Evolutionary conservation across 2,888 invertebrate genomes (phyloP).

Genomic region (Leptinotarsa haldemani): DNA sequence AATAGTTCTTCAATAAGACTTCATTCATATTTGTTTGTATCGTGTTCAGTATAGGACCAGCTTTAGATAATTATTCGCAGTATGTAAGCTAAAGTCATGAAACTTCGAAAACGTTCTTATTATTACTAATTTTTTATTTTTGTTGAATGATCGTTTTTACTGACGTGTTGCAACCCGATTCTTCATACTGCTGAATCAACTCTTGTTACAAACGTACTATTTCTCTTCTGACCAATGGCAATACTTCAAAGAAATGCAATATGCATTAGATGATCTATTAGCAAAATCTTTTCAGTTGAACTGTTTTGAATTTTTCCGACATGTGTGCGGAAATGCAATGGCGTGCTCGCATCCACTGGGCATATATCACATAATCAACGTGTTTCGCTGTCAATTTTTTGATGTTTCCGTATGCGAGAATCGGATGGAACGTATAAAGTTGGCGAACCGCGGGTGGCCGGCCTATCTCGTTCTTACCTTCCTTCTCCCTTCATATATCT

Average conservation of each 20-base stretch:
- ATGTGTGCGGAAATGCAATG: conserved; percentile 46
- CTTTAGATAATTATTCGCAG: too few relatives aligned
- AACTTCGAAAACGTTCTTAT: too few relatives aligned
- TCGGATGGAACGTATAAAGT: conserved; percentile 49
- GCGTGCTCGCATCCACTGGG: conserved; percentile 46
- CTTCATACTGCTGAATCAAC: not conserved
- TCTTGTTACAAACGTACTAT: not conserved
- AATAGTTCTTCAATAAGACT: too few relatives aligned
- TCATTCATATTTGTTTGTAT: too few relatives aligned
- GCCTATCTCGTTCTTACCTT: conserved; percentile 33
- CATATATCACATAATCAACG: conserved; percentile 49
- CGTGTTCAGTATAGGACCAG: too few relatives aligned
- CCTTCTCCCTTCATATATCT: conserved; percentile 31
- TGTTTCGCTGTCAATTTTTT: conserved; percentile 39
- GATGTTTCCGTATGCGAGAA: conserved; percentile 54
- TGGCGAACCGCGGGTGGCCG: conserved; percentile 52
- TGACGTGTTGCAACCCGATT: not conserved
- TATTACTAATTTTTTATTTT: too few relatives aligned
- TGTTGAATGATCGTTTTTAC: too few relatives aligned
- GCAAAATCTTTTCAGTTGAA: conserved; percentile 42
- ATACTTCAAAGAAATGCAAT: conserved; percentile 34
- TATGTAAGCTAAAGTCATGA: too few relatives aligned
- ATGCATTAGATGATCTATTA: conserved; percentile 39
- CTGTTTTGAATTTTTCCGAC: conserved; percentile 50
- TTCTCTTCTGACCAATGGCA: conserved; percentile 24